phyloP scores from a whole-genome alignment of 2,888 invertebrate species.

The Sphecodes monilicornis region DNA sequence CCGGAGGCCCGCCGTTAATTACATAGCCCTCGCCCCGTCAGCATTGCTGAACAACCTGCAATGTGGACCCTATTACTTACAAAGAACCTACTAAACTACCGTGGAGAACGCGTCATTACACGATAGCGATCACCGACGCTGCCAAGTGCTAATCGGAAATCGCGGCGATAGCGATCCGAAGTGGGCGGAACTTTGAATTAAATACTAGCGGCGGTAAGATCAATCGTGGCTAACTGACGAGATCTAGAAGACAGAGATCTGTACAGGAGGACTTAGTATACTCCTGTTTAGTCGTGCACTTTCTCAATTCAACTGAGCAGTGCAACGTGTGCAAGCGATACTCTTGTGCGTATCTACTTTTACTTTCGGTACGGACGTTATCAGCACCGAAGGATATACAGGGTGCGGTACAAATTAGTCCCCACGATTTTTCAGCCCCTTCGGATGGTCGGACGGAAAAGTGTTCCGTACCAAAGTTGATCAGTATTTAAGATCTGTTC shows the following conservation, averaged over 20 bases:
- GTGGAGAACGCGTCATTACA: constrained; percentile 13
- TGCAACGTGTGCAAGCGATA: too few species aligned
- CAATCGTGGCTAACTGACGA: neutral
- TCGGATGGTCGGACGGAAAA: too few species aligned
- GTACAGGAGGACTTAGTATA: neutral
- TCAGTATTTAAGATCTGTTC: too few species aligned
- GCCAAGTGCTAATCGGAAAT: neutral
- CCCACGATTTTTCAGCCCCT: too few species aligned
- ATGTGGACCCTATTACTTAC: neutral
- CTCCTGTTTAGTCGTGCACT: too few species aligned
- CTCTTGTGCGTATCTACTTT: too few species aligned
- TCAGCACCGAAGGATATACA: too few species aligned
- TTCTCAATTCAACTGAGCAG: too few species aligned
- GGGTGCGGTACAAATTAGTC: too few species aligned
- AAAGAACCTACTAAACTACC: constrained; percentile 19
- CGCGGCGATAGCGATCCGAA: neutral
- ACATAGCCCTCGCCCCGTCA: neutral
- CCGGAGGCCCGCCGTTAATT: constrained; percentile 24
- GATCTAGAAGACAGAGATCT: neutral
- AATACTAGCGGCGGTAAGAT: neutral
- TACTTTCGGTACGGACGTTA: too few species aligned
- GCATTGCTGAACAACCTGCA: constrained; percentile 3
- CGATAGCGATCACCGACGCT: neutral
- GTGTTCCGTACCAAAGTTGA: too few species aligned
- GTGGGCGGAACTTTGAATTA: neutral